These are phyloP conservation scores for Amiota minor DNA, from an alignment of 2,888 invertebrate genomes.

Conservation along the genomic window DNA sequence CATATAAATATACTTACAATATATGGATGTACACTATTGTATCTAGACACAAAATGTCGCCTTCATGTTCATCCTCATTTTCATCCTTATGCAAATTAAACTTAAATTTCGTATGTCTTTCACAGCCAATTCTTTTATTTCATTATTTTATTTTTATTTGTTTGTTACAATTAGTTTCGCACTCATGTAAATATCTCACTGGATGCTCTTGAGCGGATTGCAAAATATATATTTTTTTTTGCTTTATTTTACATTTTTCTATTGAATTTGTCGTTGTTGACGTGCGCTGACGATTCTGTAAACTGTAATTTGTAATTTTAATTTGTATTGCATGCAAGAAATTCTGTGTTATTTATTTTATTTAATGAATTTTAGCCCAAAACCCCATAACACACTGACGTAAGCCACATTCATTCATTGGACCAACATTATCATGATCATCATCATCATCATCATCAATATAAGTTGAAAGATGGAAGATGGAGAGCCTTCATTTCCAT, in stretches of 20 bases:
- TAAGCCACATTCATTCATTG: too few species aligned
- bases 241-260: not conserved
- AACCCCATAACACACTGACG: too few species aligned
- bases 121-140: not conserved
- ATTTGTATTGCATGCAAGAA: not conserved
- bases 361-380: constrained; percentile 10
- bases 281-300: not conserved
- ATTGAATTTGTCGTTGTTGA: too few species aligned
- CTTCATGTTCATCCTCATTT: too few species aligned
- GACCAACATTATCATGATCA: not conserved
- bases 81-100: not conserved
- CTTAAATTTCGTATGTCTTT: not conserved
- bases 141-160: not conserved
- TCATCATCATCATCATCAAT: too few species aligned
- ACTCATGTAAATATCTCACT: not conserved
- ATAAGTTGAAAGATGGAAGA: too few species aligned
- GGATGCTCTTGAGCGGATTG: not conserved
- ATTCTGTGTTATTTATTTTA: constrained; percentile 14
- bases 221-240: not conserved
- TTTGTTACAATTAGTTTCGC: not conserved
- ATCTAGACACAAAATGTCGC: too few species aligned
- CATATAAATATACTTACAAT: not conserved
- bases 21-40: not conserved
- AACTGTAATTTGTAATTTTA: not conserved
- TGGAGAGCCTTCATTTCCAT: too few species aligned